These are phyloP conservation scores for Podarcis siculus DNA, from an alignment of 2,797 vertebrate species.

Conservation along the genomic window DNA sequence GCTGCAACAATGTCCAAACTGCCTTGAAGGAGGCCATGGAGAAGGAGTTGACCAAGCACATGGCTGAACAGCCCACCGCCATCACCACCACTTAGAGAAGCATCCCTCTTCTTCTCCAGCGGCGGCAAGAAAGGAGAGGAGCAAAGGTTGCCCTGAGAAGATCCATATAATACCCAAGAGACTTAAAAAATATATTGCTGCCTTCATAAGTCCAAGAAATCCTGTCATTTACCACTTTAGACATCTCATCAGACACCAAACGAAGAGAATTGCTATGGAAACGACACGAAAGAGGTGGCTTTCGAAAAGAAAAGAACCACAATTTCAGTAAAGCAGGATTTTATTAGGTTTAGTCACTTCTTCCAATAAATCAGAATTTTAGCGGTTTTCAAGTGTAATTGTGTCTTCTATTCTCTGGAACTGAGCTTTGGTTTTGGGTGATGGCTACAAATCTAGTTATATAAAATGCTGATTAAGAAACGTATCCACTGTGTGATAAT, in stretches of 20 bases:
- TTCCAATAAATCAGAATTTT: constrained; percentile 23
- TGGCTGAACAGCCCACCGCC: background rate
- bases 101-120: background rate
- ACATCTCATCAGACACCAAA: background rate
- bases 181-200: constrained; percentile 15
- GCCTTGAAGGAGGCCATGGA: constrained; percentile 22
- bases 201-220: background rate
- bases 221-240: background rate
- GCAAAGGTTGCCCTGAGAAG: background rate
- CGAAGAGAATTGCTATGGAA: background rate
- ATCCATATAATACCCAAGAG: background rate
- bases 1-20: constrained; percentile 25
- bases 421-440: background rate
- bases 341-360: background rate
- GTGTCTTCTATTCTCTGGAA: constrained; percentile 37
- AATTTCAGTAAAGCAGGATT: background rate
- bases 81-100: background rate
- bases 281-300: background rate
- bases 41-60: constrained; percentile 28
- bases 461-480: background rate
- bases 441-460: background rate
- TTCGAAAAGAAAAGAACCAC: background rate
- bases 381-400: background rate
- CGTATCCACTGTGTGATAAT: too few species aligned
- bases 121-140: background rate